A percentile compares a stretch with the other conserved stretches of the same genome.
Conservation (phyloP, 2,113 vertebrate species). For the Aldabrachelys gigantea region DNA sequence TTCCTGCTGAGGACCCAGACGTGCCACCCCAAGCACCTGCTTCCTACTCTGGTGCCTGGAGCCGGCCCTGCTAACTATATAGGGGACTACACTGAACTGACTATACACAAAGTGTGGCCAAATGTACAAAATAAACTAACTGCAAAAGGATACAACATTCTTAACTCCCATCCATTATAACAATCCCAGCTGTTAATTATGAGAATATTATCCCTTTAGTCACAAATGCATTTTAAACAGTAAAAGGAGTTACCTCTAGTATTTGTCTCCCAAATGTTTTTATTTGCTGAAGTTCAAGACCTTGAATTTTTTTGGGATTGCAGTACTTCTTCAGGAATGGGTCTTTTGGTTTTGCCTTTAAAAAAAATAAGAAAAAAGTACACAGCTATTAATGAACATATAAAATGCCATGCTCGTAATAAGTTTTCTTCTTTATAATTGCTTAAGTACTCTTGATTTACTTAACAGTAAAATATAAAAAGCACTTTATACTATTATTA, state of each 20-base stretch:
- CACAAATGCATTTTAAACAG: neutral
- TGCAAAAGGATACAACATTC: neutral
- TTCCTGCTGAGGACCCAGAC: too few relatives aligned
- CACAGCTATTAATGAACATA: neutral
- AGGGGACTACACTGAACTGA: neutral
- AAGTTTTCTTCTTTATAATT: too few relatives aligned
- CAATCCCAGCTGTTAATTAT: neutral
- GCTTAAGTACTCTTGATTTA: neutral
- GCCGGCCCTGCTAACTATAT: neutral
- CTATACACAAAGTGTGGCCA: neutral
- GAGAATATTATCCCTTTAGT: neutral
- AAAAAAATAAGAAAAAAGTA: constrained; percentile 12
- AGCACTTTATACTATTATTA: neutral
- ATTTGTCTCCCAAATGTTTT: constrained; percentile 93
- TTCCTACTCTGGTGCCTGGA: too few relatives aligned
- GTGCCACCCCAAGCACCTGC: too few relatives aligned
- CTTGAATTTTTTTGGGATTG: constrained; percentile 94
- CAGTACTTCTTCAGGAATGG: constrained; percentile 95
- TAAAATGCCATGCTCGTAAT: neutral
- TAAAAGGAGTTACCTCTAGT: constrained; percentile 86
- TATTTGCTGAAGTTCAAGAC: constrained; percentile 92
- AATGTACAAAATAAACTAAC: neutral
- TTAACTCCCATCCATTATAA: neutral
- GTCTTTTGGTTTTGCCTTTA: constrained; percentile 94
- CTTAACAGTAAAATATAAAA: neutral